These are phyloP conservation scores for Hassar affinis DNA, from an alignment of 2,113 vertebrate genomes.

Conservation along the genomic window DNA sequence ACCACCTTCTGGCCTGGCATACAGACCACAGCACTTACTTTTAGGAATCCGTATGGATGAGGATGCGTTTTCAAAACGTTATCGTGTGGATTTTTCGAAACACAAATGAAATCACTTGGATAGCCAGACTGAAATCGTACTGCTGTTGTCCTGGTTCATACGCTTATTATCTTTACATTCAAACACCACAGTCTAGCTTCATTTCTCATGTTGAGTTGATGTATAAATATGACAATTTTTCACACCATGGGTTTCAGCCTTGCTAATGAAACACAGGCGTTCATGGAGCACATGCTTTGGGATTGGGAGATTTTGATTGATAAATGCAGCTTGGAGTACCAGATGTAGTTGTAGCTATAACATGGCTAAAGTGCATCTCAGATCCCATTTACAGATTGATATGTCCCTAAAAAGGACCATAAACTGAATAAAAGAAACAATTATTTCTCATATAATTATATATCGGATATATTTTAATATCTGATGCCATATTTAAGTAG, in stretches of 20 bases:
- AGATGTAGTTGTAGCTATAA: neutral
- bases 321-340: neutral
- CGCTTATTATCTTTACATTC: neutral
- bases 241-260: neutral
- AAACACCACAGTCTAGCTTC: neutral
- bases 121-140: neutral
- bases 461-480: too few relatives aligned
- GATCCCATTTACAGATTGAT: too few relatives aligned
- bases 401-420: too few relatives aligned
- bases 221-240: neutral
- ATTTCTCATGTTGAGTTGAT: neutral
- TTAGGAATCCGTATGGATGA: too few relatives aligned
- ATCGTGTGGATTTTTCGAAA: too few relatives aligned
- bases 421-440: neutral
- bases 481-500: neutral
- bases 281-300: neutral
- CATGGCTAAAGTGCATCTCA: neutral
- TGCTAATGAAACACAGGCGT: neutral
- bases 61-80: too few relatives aligned
- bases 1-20: too few relatives aligned
- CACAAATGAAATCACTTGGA: too few relatives aligned
- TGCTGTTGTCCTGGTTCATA: neutral
- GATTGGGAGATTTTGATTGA: neutral
- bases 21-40: too few relatives aligned
- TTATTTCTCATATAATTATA: too few relatives aligned